These are phyloP conservation scores for Pectinophora gossypiella DNA, from an alignment of 1,140 invertebrate genomes.

Conservation along the genomic window DNA sequence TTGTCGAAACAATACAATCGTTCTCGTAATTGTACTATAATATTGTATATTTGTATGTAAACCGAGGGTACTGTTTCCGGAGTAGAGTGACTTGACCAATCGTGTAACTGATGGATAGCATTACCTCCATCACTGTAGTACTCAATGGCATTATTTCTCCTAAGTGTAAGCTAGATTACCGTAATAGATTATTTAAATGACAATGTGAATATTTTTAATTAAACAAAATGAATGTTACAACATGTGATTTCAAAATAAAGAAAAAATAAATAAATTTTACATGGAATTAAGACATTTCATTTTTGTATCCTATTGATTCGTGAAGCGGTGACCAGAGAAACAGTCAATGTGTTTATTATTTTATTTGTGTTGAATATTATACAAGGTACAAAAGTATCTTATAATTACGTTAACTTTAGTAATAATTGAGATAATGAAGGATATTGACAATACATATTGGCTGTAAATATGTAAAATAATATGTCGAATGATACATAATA, in stretches of 20 bases:
- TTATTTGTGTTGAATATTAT: slow-evolving; percentile 15
- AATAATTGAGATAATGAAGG: slow-evolving; percentile 4
- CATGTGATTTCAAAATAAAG: slow-evolving; percentile 77
- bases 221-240: slow-evolving; percentile 75
- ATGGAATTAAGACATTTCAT: too few relatives aligned
- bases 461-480: too few relatives aligned
- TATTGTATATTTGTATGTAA: slow-evolving; percentile 73
- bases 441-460: too few relatives aligned
- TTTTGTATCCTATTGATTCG: too few relatives aligned
- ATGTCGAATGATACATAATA: too few relatives aligned
- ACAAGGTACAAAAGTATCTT: slow-evolving; percentile 44
- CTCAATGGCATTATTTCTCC: slow-evolving; percentile 73
- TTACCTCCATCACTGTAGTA: slow-evolving; percentile 55
- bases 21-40: slow-evolving; percentile 67
- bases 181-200: slow-evolving; percentile 73
- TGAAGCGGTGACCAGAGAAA: too few relatives aligned
- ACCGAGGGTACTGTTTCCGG: slow-evolving; percentile 51
- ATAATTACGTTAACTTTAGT: slow-evolving; percentile 6
- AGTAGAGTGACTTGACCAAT: slow-evolving; percentile 69
- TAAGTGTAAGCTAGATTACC: slow-evolving; percentile 69
- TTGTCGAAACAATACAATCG: slow-evolving; percentile 55
- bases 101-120: slow-evolving; percentile 45
- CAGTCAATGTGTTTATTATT: too few relatives aligned
- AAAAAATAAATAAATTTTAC: slow-evolving; percentile 77
- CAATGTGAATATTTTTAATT: slow-evolving; percentile 77